These are phyloP conservation scores for Microchrysa polita DNA, from an alignment of 2,888 invertebrate species.

Conservation along the genomic window DNA sequence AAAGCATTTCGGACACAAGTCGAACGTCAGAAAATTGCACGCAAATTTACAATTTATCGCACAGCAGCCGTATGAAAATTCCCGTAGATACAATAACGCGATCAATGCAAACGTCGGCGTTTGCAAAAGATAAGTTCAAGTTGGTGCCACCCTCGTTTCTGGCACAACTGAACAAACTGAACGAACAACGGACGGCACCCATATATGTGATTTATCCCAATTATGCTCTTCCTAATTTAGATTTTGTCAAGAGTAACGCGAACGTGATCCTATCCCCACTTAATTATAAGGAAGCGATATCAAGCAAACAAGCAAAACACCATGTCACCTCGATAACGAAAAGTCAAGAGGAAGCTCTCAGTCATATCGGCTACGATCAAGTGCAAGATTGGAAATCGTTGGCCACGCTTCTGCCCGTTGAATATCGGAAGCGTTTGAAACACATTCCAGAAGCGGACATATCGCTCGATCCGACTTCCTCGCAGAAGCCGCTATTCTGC, in stretches of 20 bases:
- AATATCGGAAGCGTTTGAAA: constrained; percentile 82
- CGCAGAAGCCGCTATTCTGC: constrained; percentile 70
- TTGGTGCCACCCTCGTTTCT: constrained; percentile 77
- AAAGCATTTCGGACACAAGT: constrained; percentile 58
- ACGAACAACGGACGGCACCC: constrained; percentile 73
- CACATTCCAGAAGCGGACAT: constrained; percentile 76
- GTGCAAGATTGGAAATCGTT: constrained; percentile 94
- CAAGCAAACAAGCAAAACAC: constrained; percentile 65
- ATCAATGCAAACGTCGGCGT: constrained; percentile 78
- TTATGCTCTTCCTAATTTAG: constrained; percentile 88
- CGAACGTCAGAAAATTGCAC: constrained; percentile 61
- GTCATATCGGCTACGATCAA: constrained; percentile 83
- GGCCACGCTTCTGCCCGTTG: constrained; percentile 85
- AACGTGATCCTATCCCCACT: constrained; percentile 76
- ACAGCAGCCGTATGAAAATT: constrained; percentile 63
- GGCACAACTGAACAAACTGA: constrained; percentile 72
- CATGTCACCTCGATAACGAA: constrained; percentile 82
- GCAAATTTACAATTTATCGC: constrained; percentile 53
- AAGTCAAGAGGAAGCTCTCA: constrained; percentile 82
- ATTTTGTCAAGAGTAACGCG: constrained; percentile 73
- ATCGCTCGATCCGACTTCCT: constrained; percentile 64
- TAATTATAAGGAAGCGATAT: constrained; percentile 71
- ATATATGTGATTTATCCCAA: constrained; percentile 92
- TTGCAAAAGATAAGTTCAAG: constrained; percentile 66
- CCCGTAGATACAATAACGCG: constrained; percentile 72